Base-by-base conservation (phyloP, 2,888 invertebrate genomes). In the Steinernema carpocapsae region DNA sequence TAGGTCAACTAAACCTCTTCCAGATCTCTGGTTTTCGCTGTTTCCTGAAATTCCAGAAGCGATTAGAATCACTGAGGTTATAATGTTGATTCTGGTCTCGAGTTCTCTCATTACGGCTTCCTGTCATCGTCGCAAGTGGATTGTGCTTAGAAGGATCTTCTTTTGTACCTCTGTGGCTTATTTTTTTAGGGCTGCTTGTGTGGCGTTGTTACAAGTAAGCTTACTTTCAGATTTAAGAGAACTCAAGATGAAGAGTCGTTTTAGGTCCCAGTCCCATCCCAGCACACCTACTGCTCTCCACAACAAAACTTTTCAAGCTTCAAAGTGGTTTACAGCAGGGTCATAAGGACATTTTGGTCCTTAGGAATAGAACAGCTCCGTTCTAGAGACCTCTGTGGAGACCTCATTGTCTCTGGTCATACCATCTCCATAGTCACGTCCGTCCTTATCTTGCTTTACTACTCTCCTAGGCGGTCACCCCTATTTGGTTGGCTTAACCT, bases 361-460 rank as follows among this genome's bases (percentile, higher is more conserved):
- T 84, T 85, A 4, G 85, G 85, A 56, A 85, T 85, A 48, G 85
- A 85, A 43, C 78, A 78, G 59, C 56, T 82, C n/a, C 48, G 79
- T 14, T 82, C 80, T 1, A 70, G 84, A 0, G 82, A 82, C 70
- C 74, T 87, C 14, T 87, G 87, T 51, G 87, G 87, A 7, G 87
- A 87, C 77, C 72, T 87, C 45, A 86, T 87, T 26, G 87, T 87
- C 52, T 82, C 82, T 45, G 87, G 87, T 6, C 87, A 87, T 74
- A 87, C 87, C 6, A 74, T 85, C 7, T 84, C 82, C 1, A 80
- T 85, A 52, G 83, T 85, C 79, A 83, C 82, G 7, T 74, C 83
- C 6, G 79, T 83, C 51, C 74, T 83, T 70, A 77, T 81, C 14
- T 81, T 85, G 74, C 79, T 79, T 64, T 79, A 83, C 19, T 85